These are phyloP conservation scores for Mantis religiosa DNA, from an alignment of 2,888 invertebrate species.

Conservation along the genomic window DNA sequence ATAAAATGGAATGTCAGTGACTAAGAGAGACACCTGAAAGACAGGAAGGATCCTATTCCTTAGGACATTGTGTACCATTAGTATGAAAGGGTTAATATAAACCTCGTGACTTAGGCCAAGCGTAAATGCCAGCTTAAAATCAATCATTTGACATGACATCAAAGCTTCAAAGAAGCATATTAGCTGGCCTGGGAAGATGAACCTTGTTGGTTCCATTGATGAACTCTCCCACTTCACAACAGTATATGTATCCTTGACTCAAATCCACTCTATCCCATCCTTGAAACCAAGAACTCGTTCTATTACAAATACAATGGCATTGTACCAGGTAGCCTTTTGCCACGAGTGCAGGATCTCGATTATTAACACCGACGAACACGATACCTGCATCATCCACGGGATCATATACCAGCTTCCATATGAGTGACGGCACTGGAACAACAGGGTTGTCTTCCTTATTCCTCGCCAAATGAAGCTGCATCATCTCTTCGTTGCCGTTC, in stretches of 20 bases:
- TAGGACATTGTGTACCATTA: no score
- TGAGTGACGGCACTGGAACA: constrained; percentile 53
- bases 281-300: not conserved
- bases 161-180: not conserved
- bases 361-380: constrained; percentile 59
- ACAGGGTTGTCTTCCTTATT: constrained; percentile 44
- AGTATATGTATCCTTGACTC: not conserved
- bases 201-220: not conserved
- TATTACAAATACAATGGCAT: not conserved
- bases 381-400: constrained; percentile 48
- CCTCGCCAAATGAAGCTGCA: constrained; percentile 32
- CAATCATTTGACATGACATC: no score
- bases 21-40: no score
- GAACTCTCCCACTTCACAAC: not conserved
- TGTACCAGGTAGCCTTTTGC: not conserved
- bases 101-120: no score
- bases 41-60: no score
- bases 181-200: not conserved
- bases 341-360: constrained; percentile 35
- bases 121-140: no score
- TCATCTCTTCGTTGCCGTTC: constrained; percentile 11
- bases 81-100: no score
- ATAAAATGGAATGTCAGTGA: no score
- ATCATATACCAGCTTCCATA: constrained; percentile 58
- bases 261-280: not conserved